Conservation (phyloP, 1,140 invertebrate genomes). For the Leptinotarsa defecta region DNA sequence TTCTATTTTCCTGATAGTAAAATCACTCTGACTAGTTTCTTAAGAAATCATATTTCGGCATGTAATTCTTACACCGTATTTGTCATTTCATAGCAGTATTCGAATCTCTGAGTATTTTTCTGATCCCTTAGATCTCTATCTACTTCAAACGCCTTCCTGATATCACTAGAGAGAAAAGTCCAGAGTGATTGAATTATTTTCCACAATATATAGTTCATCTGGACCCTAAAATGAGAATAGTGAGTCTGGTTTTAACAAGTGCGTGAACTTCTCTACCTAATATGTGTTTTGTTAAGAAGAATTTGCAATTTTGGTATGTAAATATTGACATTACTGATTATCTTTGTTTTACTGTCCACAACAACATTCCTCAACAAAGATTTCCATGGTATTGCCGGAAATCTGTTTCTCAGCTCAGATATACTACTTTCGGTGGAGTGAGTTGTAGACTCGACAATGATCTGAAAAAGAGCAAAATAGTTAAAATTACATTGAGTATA, state of each 20-base stretch:
- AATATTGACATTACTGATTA: background rate
- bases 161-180: conserved; percentile 7
- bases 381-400: conserved; percentile 6
- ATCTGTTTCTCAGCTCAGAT: background rate
- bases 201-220: conserved; percentile 34
- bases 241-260: background rate
- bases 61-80: conserved; percentile 15
- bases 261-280: background rate
- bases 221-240: conserved; percentile 23
- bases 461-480: background rate
- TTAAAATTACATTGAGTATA: background rate
- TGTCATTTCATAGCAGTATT: conserved; percentile 16
- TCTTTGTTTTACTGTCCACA: background rate
- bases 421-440: background rate
- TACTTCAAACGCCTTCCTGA: conserved; percentile 20
- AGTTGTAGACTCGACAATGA: background rate
- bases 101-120: background rate
- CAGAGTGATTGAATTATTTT: conserved; percentile 21
- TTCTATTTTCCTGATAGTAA: too few relatives aligned
- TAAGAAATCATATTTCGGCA: too few relatives aligned
- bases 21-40: too few relatives aligned
- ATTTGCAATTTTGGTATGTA: background rate
- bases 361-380: background rate
- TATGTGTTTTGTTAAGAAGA: background rate
- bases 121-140: background rate